Evolutionary conservation across 2,888 invertebrate genomes (phyloP), one percentile per base, ranked within the genome.

Genomic region (Hypsopygia costalis): DNA sequence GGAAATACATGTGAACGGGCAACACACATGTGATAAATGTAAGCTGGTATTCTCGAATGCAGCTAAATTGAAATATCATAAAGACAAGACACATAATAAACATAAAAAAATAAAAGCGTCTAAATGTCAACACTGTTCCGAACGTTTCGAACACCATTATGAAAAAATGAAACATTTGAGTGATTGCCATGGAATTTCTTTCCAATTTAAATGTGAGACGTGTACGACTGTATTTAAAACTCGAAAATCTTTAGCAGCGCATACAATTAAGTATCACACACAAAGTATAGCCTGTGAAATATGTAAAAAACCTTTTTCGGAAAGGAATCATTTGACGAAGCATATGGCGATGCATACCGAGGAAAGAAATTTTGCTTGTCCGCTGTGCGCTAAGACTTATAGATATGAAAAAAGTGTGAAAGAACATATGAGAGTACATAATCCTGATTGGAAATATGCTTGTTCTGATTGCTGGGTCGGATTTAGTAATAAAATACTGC

Each of bases 311-410:
- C 45, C 54, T 0, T 61, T 58, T 11, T 43, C 52, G 1, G 49
- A 55, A 11, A 36, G 47, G 0, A 47, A 45, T 6, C 51, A 53
- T 20, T 39, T 56, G 7, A 54, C 36, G 8, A 51, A 50, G 12
- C 58, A 58, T n/a, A 58, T 58, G 56, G 46, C 47, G 0, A 43
- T 45, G 22, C 58, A 58, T 11, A 49, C 50, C 1, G 48, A 48
- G 3, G 52, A 46, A 16, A 40, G 49, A 6, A 50, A 53, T 21
- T 56, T 41, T 31, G 38, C 44, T 0, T 58, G 58, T 37, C 47
- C 55, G 0, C 11, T 52, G 1, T 58, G 58, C 10, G 49, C 40
- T 5, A 58, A 58, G 34, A 41, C 47, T 1, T 58, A 55, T 12
- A 56, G 51, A 32, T 49, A 56, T 11, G 56, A 55, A 12, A 58